Conservation (phyloP, 2,888 invertebrate genomes). For the Poecilus cupreus region DNA sequence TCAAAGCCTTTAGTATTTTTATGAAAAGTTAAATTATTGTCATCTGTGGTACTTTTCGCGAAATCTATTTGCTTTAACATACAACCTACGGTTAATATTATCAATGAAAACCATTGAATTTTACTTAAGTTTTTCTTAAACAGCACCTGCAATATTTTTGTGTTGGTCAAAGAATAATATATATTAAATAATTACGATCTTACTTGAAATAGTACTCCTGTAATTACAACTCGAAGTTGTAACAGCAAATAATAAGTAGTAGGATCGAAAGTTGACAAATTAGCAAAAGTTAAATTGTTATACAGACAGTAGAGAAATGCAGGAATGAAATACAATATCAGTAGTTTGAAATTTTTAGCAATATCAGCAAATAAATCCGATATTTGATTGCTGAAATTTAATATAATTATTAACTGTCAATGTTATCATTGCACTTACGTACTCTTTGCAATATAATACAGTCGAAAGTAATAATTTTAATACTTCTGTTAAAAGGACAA, state of each 20-base stretch:
- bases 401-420: constrained; percentile 60
- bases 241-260: constrained; percentile 94
- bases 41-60: constrained; percentile 62
- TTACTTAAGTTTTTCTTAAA: constrained; percentile 87
- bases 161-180: constrained; percentile 8
- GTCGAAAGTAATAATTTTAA: constrained; percentile 86
- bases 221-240: constrained; percentile 93
- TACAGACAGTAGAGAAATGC: constrained; percentile 94
- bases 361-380: constrained; percentile 77
- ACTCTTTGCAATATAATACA: constrained; percentile 83
- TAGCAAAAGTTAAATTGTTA: constrained; percentile 94
- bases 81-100: constrained; percentile 90
- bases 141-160: constrained; percentile 78
- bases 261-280: constrained; percentile 93
- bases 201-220: constrained; percentile 94
- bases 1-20: constrained; percentile 72
- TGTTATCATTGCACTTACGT: constrained; percentile 66
- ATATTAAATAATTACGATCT: constrained; percentile 59
- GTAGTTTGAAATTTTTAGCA: constrained; percentile 78
- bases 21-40: constrained; percentile 58
- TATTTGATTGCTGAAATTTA: constrained; percentile 77
- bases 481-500: constrained; percentile 91
- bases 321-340: constrained; percentile 91
- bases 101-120: constrained; percentile 93
- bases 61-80: constrained; percentile 89